Conservation (phyloP, 2,113 vertebrate species). For the Marcusenius ussheri region DNA sequence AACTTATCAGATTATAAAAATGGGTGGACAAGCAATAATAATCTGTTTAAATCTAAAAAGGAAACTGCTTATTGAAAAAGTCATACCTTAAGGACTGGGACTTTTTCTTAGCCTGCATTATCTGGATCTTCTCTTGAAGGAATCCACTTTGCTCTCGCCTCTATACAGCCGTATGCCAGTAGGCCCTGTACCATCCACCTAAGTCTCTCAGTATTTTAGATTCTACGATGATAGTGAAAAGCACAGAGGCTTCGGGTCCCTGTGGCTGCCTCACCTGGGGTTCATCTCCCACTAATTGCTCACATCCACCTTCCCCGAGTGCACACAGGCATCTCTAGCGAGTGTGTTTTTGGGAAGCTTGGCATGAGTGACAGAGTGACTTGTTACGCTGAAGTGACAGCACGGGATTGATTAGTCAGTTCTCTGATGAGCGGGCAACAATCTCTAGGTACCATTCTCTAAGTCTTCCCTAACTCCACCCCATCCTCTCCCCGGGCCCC, state of each 20-base stretch:
- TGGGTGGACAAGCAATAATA: not conserved
- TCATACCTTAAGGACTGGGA: not conserved
- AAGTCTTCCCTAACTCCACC: not conserved
- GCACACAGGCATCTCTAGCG: not conserved
- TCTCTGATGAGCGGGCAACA: slow-evolving; percentile 40
- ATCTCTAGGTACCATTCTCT: not conserved
- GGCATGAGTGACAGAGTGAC: slow-evolving; percentile 48
- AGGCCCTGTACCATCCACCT: not conserved
- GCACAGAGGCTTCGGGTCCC: not conserved
- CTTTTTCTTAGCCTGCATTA: not conserved
- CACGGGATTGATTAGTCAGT: slow-evolving; percentile 55
- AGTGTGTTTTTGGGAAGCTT: not conserved
- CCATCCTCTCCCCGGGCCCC: not conserved
- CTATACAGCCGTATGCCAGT: not conserved
- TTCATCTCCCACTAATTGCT: not conserved
- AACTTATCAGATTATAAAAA: not conserved
- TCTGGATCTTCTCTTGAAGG: not conserved
- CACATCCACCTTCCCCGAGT: not conserved
- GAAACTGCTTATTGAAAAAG: not conserved
- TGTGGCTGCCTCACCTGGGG: not conserved
- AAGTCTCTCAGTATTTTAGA: not conserved
- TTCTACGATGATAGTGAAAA: not conserved
- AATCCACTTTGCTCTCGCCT: not conserved
- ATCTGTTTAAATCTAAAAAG: not conserved
- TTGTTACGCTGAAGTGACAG: slow-evolving; percentile 54